Base-by-base conservation (phyloP, 1,140 invertebrate genomes). In the Caenorhabditis briggsae region DNA sequence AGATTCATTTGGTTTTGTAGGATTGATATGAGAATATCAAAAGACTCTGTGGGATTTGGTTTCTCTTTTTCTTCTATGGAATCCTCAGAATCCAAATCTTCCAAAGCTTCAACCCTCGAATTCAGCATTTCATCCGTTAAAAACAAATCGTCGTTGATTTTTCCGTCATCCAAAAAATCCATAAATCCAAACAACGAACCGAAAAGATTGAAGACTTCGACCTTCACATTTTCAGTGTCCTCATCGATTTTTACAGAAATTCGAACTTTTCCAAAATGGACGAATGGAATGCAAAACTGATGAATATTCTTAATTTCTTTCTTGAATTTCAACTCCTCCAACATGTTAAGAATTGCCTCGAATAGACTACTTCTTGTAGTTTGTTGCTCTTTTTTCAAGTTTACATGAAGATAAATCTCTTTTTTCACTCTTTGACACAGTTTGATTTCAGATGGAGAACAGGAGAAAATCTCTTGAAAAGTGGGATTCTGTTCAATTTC, bases 321-420 rank as follows among this genome's bases (percentile, higher is more conserved):
- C n/a, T 23, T 78, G 18, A 78, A 14, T 18, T 41, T 41, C 46
- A 78, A 11, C 11, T 78, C 18, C 18, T 78, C 46, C 46, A 78
- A 23, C 33, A 78, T 43, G 5, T 53, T 12, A 25, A 50, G 41
- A 78, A 78, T 78, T 46, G 46, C 16, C 53, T 78, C 70, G 20
- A 78, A 50, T 2, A 78, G 16, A 12, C 18, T 5, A 41, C 70
- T 78, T 78, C 70, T 78, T 14, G 70, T 16, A 0, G 70, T 78
- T 53, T 78, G 70, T 6, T 50, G 7, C 20, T 50, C 70, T 53
- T 78, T 78, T 41, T 23, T 9, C 70, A 78, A 12, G n/a, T 78
- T 78, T 18, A 78, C 70, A 78, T 78, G 70, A 20, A 78, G 70
- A 50, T 78, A 78, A 50, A 78, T 14, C n/a, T 78, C 70, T 14